Evolutionary conservation across 2,888 invertebrate genomes (phyloP), one percentile per base, ranked within the genome.

Genomic region (Harpagoxenus sublaevis): DNA sequence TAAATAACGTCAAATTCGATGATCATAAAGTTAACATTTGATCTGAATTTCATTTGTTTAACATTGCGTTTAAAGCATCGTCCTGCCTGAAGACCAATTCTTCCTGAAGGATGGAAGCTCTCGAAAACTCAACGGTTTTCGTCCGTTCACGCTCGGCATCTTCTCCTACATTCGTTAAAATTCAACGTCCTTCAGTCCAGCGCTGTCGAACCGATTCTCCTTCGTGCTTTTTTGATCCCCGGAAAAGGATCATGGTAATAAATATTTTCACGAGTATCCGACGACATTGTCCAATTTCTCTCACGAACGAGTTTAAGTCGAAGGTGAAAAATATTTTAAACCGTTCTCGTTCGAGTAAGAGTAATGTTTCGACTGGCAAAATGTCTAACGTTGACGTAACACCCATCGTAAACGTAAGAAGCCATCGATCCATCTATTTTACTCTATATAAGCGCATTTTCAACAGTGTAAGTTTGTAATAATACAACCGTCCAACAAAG

Each of bases 211-310:
- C 5, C 45, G 48, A 81, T 71, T 81, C 39, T 60, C 35, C 35
- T 18, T 35, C 23, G 6, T 28, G 23, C 39, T 35, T 48, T 18
- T 81, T 71, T 81, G 42, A 79, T 70, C 63, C 45, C 23, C 48
- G 23, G 39, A 60, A 60, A 53, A 81, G 51, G 57, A 84, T 81
- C 71, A 71, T 51, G 57, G 75, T 74, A 73, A 86, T 84, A 81
- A 81, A 84, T 84, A 86, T 81, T 65, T 55, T 35, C 35, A 45
- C 28, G 45, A 55, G 51, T 53, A 68, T 51, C 53, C 77, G 68
- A 71, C 31, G 66, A 70, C 75, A 71, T 53, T 73, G 66, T 77
- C 68, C 74, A 42, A 86, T 84, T 77, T 84, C 55, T 68, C 68
- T 78, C 57, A 48, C 45, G 18, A 48, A 45, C n/a, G 31, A 39